Conservation (phyloP, 1,140 invertebrate genomes). For the Drosophila melanogaster region Release_6_plus_ISO1_MT NT_033779.5:18576001-18576500, state of each 20-base stretch:
- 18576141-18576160: slow-evolving; percentile 64
- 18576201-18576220: slow-evolving; percentile 32
- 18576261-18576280: slow-evolving; percentile 11
- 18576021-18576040: slow-evolving; percentile 56
- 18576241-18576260: slow-evolving; percentile 39
- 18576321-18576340: slow-evolving; percentile 25
- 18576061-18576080: slow-evolving; percentile 76
- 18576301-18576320: slow-evolving; percentile 6
- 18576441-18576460: slow-evolving; percentile 25
- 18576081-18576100: slow-evolving; percentile 16
- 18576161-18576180: slow-evolving; percentile 60
- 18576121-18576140: slow-evolving; percentile 49
- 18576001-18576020: slow-evolving; percentile 52
- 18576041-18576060: slow-evolving; percentile 69
- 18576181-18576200: slow-evolving; percentile 13
- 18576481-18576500: slow-evolving; percentile 21
- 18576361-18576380: slow-evolving; percentile 46
- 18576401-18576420: background rate
- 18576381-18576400: slow-evolving; percentile 26
- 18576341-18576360: slow-evolving; percentile 46
- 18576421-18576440: slow-evolving; percentile 33
- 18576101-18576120: slow-evolving; percentile 23
- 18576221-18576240: slow-evolving; percentile 7
- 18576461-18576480: slow-evolving; percentile 30
- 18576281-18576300: slow-evolving; percentile 23